These are phyloP conservation scores for Tetramorium simillimum DNA, from an alignment of 1,140 invertebrate genomes.

Conservation along the genomic window DNA sequence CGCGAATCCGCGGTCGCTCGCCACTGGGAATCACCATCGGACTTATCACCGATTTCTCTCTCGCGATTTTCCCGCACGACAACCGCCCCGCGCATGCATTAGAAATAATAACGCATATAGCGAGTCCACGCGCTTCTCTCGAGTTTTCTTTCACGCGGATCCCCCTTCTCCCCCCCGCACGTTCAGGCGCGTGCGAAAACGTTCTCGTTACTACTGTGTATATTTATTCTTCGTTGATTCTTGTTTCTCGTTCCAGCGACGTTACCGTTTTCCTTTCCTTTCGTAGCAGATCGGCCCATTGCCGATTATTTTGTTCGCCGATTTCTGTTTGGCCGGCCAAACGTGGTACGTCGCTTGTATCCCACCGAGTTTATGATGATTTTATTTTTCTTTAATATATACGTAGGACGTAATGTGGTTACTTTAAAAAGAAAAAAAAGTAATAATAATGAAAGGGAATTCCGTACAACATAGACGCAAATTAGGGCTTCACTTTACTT, in stretches of 20 bases:
- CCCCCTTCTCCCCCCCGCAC: neutral
- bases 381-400: constrained; percentile 18
- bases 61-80: constrained; percentile 33
- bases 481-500: constrained; percentile 11
- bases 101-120: constrained; percentile 4
- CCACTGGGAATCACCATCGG: constrained; percentile 14
- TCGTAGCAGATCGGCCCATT: neutral
- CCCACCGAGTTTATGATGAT: constrained; percentile 31
- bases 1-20: constrained; percentile 30
- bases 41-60: constrained; percentile 18
- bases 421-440: neutral
- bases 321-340: neutral
- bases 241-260: neutral
- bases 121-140: constrained; percentile 39
- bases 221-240: constrained; percentile 26
- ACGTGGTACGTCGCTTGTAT: neutral
- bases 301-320: neutral
- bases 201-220: constrained; percentile 26
- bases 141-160: constrained; percentile 17
- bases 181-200: neutral
- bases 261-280: neutral
- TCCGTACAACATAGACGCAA: neutral
- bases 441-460: neutral
- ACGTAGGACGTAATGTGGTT: neutral
- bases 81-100: neutral